Conservation (phyloP, 2,113 vertebrate genomes). For the Rhabdomys dilectus region DNA sequence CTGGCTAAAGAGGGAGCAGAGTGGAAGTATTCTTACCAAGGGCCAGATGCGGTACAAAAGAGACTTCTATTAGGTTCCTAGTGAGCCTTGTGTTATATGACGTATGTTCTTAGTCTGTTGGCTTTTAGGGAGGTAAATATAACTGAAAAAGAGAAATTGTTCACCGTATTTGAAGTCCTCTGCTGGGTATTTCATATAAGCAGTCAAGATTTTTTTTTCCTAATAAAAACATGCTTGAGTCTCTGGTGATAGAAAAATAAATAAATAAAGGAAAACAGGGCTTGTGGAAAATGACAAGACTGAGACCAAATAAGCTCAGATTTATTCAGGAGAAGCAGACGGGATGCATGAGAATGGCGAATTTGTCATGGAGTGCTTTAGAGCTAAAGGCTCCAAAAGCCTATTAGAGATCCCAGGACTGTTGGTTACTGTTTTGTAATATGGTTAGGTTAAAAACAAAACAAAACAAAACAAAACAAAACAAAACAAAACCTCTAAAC, state of each 20-base stretch:
- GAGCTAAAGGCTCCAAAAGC: conserved; percentile 1
- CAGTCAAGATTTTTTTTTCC: conserved; percentile 29
- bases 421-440: conserved; percentile 40
- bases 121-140: conserved; percentile 40
- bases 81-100: neutral
- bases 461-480: too few relatives aligned
- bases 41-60: neutral
- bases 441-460: conserved; percentile 8
- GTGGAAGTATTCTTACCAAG: neutral
- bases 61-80: neutral
- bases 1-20: neutral
- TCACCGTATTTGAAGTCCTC: conserved; percentile 31
- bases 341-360: neutral
- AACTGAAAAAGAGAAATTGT: neutral
- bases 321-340: conserved; percentile 1
- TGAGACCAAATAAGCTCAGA: conserved; percentile 11
- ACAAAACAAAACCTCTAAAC: neutral
- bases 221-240: conserved; percentile 59
- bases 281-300: conserved; percentile 27
- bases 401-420: conserved; percentile 26
- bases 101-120: conserved; percentile 15
- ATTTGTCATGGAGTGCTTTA: conserved; percentile 39
- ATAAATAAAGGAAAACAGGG: conserved; percentile 56
- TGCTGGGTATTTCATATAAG: conserved; percentile 39
- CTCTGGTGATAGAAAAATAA: conserved; percentile 50